These are phyloP conservation scores for Platynereis dumerilii DNA, from an alignment of 2,888 invertebrate genomes.

Conservation along the genomic window DNA sequence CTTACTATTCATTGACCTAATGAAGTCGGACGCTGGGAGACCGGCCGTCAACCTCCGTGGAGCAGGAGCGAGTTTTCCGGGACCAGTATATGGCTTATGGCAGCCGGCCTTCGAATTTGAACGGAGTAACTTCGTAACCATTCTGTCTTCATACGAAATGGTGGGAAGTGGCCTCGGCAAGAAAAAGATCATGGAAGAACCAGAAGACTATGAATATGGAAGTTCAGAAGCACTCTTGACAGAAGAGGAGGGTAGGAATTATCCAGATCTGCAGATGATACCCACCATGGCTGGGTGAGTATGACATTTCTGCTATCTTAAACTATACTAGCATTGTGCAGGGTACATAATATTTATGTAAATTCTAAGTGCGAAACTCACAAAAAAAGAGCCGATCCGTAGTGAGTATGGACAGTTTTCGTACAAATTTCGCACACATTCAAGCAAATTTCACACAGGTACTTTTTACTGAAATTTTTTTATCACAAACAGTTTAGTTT, in stretches of 20 bases:
- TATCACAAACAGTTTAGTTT: too few relatives aligned
- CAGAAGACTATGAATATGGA: slow-evolving; percentile 38
- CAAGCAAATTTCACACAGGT: too few relatives aligned
- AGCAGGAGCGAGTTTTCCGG: slow-evolving; percentile 34
- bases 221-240: slow-evolving; percentile 45
- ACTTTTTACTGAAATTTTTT: too few relatives aligned
- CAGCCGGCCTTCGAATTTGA: slow-evolving; percentile 21
- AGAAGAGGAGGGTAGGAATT: slow-evolving; percentile 25
- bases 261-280: slow-evolving; percentile 44
- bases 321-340: too few relatives aligned
- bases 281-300: slow-evolving; percentile 53
- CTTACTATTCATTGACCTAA: too few relatives aligned
- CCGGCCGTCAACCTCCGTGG: slow-evolving; percentile 20
- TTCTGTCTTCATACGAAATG: slow-evolving; percentile 18
- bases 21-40: too few relatives aligned
- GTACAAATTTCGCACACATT: too few relatives aligned
- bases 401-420: too few relatives aligned
- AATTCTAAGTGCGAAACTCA: too few relatives aligned
- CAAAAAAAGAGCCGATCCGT: too few relatives aligned
- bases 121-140: not conserved
- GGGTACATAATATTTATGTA: too few relatives aligned
- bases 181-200: not conserved
- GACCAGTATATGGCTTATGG: slow-evolving; percentile 25
- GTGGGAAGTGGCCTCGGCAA: slow-evolving; percentile 20
- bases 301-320: too few relatives aligned